Conservation (phyloP, 2,113 vertebrate genomes). For the Hemiscyllium ocellatum region DNA sequence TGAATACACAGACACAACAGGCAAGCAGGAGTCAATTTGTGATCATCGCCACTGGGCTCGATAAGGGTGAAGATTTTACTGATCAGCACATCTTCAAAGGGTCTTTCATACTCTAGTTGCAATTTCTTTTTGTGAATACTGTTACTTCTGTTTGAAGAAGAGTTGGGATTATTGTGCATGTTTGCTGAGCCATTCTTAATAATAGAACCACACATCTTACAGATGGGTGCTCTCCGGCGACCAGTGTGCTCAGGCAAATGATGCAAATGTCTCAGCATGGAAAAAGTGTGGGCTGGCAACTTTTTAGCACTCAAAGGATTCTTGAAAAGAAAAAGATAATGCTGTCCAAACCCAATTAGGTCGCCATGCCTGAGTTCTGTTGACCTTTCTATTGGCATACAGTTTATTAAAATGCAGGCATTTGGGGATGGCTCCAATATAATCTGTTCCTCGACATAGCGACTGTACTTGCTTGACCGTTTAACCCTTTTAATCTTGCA, state of each 20-base stretch:
- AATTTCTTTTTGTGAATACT: slow-evolving; percentile 60
- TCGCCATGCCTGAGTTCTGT: slow-evolving; percentile 78
- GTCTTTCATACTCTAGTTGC: slow-evolving; percentile 75
- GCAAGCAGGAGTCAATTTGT: slow-evolving; percentile 84
- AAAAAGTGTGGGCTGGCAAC: slow-evolving; percentile 70
- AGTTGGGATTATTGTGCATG: slow-evolving; percentile 44
- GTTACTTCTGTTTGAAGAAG: slow-evolving; percentile 43
- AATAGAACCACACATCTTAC: slow-evolving; percentile 66
- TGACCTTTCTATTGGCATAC: slow-evolving; percentile 64
- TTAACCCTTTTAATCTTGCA: slow-evolving; percentile 62
- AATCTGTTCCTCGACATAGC: slow-evolving; percentile 46
- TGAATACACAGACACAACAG: slow-evolving; percentile 88
- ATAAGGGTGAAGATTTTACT: slow-evolving; percentile 76
- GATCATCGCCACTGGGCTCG: slow-evolving; percentile 76
- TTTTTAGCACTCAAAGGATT: slow-evolving; percentile 73
- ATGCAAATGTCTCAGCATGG: slow-evolving; percentile 62
- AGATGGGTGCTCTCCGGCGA: slow-evolving; percentile 49
- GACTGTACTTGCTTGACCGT: slow-evolving; percentile 46
- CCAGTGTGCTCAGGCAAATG: slow-evolving; percentile 48
- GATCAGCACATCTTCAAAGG: slow-evolving; percentile 72
- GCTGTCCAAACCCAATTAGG: slow-evolving; percentile 81
- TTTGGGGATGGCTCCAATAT: slow-evolving; percentile 72
- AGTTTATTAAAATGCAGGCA: slow-evolving; percentile 72
- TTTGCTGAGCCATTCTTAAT: slow-evolving; percentile 49
- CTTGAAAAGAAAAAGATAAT: slow-evolving; percentile 91